Evolutionary conservation across 2,113 vertebrate species (phyloP), one percentile per base, ranked within the genome.

Genomic region (Ameiurus melas): DNA sequence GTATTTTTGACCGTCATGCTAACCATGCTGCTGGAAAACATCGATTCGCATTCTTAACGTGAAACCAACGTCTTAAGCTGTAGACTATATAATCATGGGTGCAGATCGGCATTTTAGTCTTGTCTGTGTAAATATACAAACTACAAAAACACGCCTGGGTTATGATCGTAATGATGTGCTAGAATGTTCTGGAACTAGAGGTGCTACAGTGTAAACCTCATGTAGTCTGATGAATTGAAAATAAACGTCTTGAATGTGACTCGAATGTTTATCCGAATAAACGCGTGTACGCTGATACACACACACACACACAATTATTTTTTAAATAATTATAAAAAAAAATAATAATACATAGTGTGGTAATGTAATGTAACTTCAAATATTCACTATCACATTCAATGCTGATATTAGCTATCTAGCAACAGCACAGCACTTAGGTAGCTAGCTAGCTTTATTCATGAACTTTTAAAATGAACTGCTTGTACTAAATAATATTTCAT

Each of bases 201-300:
- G 5, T 25, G 33, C 47, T 84, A 53, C 43, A 70, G 43, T 7
- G 19, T 30, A 33, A 20, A 84, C 25, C 17, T 36, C 19, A 71
- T 70, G 22, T 55, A 2, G 22, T 8, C 13, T 70, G 20, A 22
- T 0, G 25, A 70, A 47, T 1, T 33, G 16, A 70, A 84, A 66
- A 43, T 16, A 78, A 78, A 78, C 22, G 13, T 78, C 36, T 51
- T n/a, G 4, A 51, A 14, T 51, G 25, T 16, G 39, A 75, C 71
- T 51, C 27, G 8, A 70, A 30, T 84, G 83, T 30, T 84, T 66
- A 68, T 70, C n/a, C 47, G 70, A 60, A 77, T 77, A 86, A 43
- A 85, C 39, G 68, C 43, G 30, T 53, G 13, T 14, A 78, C 4
- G 4, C 22, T 13, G 9, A 77, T 25, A 10, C 43, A 47, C 39